These are phyloP conservation scores for Struthio camelus DNA, from an alignment of 2,113 vertebrate genomes.

Conservation along the genomic window DNA sequence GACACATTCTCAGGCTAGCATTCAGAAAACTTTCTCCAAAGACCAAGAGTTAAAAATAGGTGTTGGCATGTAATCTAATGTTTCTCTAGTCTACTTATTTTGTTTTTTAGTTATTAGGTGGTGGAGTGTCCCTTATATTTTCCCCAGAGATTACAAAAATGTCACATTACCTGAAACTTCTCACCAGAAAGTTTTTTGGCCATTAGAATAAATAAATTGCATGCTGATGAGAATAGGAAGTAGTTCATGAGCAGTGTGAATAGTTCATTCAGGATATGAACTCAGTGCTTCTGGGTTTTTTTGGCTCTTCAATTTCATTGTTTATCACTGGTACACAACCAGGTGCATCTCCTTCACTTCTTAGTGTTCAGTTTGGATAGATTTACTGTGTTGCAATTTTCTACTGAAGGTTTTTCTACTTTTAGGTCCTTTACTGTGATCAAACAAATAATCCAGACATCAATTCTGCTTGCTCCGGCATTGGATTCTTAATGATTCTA, in stretches of 20 bases:
- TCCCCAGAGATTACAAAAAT: background rate
- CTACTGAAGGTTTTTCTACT: background rate
- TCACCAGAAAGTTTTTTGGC: background rate
- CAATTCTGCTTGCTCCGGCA: background rate
- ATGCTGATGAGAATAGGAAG: background rate
- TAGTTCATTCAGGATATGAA: background rate
- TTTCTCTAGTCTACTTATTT: too few relatives aligned
- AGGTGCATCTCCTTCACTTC: background rate
- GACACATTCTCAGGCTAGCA: background rate
- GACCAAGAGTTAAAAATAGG: background rate
- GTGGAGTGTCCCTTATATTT: background rate
- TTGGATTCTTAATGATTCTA: background rate
- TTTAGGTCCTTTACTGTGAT: background rate
- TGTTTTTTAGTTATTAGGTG: background rate
- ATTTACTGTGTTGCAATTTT: background rate
- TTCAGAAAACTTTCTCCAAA: background rate
- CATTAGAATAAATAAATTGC: background rate
- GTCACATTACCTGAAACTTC: accelerated
- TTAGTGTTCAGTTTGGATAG: background rate
- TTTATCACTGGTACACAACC: background rate
- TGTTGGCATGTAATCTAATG: background rate
- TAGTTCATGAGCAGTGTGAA: background rate
- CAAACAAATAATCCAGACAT: background rate
- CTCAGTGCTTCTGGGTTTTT: background rate
- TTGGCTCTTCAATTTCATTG: background rate